Evolutionary conservation across 2,113 vertebrate species (phyloP).

Genomic region (Oryzias javanicus): DNA sequence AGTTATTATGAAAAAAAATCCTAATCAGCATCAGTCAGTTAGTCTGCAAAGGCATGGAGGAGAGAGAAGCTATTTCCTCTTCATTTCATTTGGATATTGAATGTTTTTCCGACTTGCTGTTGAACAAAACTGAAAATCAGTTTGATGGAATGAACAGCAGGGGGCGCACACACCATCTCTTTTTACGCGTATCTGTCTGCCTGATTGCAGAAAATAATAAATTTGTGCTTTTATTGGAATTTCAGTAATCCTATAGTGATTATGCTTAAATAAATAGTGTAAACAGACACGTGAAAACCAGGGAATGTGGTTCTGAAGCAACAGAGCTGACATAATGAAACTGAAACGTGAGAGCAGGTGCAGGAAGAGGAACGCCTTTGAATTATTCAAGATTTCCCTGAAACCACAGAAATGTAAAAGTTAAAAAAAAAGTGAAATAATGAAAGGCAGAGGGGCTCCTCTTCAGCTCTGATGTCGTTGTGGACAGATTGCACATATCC

Average conservation of each 20-base stretch:
- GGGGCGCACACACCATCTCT: slow-evolving; percentile 63
- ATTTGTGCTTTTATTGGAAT: neutral
- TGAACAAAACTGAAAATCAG: slow-evolving; percentile 21
- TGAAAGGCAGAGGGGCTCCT: neutral
- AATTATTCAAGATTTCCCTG: neutral
- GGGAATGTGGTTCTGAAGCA: neutral
- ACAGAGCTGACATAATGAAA: neutral
- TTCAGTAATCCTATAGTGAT: neutral
- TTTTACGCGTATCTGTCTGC: slow-evolving; percentile 6
- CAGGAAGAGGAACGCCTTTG: neutral
- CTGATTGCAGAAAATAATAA: neutral
- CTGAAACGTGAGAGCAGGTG: neutral
- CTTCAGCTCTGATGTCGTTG: neutral
- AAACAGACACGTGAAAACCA: neutral
- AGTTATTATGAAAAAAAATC: slow-evolving; percentile 36
- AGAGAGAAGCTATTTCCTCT: slow-evolving; percentile 45
- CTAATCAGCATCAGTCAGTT: slow-evolving; percentile 30
- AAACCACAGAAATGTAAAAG: neutral
- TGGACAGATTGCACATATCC: slow-evolving; percentile 14
- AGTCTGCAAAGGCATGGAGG: slow-evolving; percentile 44
- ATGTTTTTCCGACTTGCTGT: slow-evolving; percentile 45
- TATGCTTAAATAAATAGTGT: neutral
- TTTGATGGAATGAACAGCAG: slow-evolving; percentile 51
- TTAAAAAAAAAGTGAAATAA: neutral
- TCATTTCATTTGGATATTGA: slow-evolving; percentile 55